These are phyloP conservation scores for Drosophila busckii DNA, from an alignment of 1,140 invertebrate species.

Conservation along the genomic window DNA sequence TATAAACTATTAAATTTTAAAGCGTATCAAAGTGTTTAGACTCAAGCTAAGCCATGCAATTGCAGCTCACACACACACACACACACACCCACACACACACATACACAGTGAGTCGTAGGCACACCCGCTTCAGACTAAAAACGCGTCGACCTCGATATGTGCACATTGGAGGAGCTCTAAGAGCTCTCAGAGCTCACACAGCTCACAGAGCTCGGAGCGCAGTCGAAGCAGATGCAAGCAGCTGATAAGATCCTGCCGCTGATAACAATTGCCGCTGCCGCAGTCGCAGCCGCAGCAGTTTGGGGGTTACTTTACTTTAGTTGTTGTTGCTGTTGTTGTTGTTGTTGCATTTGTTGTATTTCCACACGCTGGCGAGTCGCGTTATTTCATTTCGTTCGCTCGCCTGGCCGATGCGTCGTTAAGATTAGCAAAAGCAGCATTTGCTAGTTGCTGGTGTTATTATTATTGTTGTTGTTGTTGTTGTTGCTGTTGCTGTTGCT, in stretches of 20 bases:
- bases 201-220: slow-evolving; percentile 6
- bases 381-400: slow-evolving; percentile 72
- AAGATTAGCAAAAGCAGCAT: slow-evolving; percentile 58
- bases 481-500: slow-evolving; percentile 38
- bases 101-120: slow-evolving; percentile 15
- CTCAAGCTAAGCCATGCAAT: neutral
- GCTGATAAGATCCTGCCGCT: slow-evolving; percentile 71
- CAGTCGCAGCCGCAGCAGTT: slow-evolving; percentile 8
- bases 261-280: slow-evolving; percentile 51
- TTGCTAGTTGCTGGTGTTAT: slow-evolving; percentile 49
- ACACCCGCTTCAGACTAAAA: too few species aligned
- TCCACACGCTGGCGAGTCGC: slow-evolving; percentile 44
- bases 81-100: neutral
- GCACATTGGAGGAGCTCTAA: slow-evolving; percentile 4
- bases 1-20: too few species aligned
- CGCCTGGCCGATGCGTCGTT: slow-evolving; percentile 69
- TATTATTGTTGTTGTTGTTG: slow-evolving; percentile 45
- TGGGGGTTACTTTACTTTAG: slow-evolving; percentile 33
- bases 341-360: slow-evolving; percentile 42
- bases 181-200: slow-evolving; percentile 9
- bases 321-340: slow-evolving; percentile 15
- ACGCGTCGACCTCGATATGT: slow-evolving; percentile 37
- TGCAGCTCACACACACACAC: slow-evolving; percentile 1
- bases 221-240: slow-evolving; percentile 36
- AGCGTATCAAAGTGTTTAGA: too few species aligned